These are phyloP conservation scores for Anadara kagoshimensis DNA, from an alignment of 1,140 invertebrate species.

Conservation along the genomic window DNA sequence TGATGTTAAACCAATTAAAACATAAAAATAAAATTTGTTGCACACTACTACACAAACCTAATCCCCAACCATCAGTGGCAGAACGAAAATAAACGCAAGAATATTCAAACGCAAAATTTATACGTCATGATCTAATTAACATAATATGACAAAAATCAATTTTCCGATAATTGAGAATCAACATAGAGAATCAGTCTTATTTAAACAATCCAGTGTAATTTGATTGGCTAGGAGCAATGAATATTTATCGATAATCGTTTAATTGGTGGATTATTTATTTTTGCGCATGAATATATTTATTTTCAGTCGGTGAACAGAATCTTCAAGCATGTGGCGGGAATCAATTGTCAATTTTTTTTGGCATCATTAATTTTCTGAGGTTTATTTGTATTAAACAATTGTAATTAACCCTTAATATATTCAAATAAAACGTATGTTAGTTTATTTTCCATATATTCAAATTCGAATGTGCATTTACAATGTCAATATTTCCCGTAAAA, in stretches of 20 bases:
- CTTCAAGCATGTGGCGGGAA: conserved; percentile 16
- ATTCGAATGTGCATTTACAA: too few species aligned
- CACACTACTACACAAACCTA: conserved; percentile 38
- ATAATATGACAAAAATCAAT: conserved; percentile 11
- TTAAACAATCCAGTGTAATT: too few species aligned
- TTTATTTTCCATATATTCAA: too few species aligned
- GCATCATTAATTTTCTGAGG: background rate
- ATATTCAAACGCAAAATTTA: conserved; percentile 9
- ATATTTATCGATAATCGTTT: too few species aligned
- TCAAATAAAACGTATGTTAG: too few species aligned
- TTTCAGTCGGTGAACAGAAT: background rate
- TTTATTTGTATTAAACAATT: background rate
- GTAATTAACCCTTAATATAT: too few species aligned
- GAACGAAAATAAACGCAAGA: conserved; percentile 46
- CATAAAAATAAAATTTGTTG: too few species aligned
- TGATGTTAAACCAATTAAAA: background rate
- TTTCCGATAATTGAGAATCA: too few species aligned
- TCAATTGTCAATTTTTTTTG: conserved; percentile 9
- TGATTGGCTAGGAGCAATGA: too few species aligned
- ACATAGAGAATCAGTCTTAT: too few species aligned
- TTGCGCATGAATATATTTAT: conserved; percentile 14
- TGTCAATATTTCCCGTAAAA: background rate
- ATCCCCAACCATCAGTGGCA: conserved; percentile 39
- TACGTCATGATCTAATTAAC: conserved; percentile 33
- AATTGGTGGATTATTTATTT: conserved; percentile 8